A percentile compares a stretch with the other conserved stretches of the same genome.
These are phyloP conservation scores for Caenorhabditis sulstoni DNA, from an alignment of 2,888 invertebrate species.

Conservation along the genomic window DNA sequence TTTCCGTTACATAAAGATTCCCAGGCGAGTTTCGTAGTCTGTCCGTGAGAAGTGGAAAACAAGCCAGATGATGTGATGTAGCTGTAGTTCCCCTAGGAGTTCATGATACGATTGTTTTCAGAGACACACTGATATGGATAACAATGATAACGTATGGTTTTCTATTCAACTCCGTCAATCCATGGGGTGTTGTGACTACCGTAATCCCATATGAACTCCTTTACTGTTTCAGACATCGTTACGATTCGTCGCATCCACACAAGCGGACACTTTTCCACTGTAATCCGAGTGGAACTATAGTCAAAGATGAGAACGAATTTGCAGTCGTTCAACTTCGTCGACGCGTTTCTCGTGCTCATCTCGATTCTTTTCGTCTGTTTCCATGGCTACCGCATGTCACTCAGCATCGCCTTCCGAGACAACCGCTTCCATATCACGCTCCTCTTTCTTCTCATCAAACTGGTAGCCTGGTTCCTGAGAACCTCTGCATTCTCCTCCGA, in stretches of 20 bases:
- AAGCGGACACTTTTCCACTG: slow-evolving; percentile 42
- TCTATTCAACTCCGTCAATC: slow-evolving; percentile 40
- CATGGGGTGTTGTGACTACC: slow-evolving; percentile 13
- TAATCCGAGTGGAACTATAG: no score
- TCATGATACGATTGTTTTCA: slow-evolving; percentile 14
- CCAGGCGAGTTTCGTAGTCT: slow-evolving; percentile 20
- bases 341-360: slow-evolving; percentile 28
- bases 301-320: no score
- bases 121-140: slow-evolving; percentile 38
- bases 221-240: slow-evolving; percentile 24
- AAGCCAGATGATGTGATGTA: slow-evolving; percentile 4
- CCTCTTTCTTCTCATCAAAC: slow-evolving; percentile 38
- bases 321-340: slow-evolving; percentile 43
- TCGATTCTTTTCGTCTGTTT: slow-evolving; percentile 40
- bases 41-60: not conserved
- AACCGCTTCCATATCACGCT: slow-evolving; percentile 45
- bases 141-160: slow-evolving; percentile 36
- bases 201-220: not conserved
- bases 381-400: slow-evolving; percentile 52
- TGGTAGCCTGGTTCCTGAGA: slow-evolving; percentile 2
- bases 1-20: slow-evolving; percentile 15
- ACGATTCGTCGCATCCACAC: slow-evolving; percentile 39
- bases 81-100: not conserved
- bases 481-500: not conserved
- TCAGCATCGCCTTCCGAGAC: slow-evolving; percentile 31